These are phyloP conservation scores for Smutsia temminckii DNA, from an alignment of 2,797 vertebrate genomes.

Conservation along the genomic window DNA sequence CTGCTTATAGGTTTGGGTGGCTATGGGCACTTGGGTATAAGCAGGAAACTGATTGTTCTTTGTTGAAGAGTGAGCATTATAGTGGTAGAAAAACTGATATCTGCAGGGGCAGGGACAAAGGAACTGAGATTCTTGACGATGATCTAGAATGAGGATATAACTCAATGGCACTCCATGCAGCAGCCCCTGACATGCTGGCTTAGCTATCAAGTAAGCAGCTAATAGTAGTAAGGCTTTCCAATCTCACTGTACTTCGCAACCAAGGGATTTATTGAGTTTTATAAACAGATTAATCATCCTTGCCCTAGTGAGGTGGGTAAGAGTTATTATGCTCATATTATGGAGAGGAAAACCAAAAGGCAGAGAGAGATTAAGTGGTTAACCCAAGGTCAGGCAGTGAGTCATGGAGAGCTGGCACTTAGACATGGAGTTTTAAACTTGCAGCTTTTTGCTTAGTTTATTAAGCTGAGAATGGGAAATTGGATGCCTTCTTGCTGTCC, in stretches of 20 bases:
- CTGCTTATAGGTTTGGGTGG: neutral
- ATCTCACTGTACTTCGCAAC: constrained; percentile 25
- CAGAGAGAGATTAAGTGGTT: constrained; percentile 51
- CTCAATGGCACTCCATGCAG: neutral
- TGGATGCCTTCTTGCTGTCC: neutral
- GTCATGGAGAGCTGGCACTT: constrained; percentile 27
- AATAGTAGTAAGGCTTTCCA: constrained; percentile 61
- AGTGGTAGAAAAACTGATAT: neutral
- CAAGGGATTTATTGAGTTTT: constrained; percentile 68
- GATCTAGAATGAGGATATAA: neutral
- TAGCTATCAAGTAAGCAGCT: constrained; percentile 65
- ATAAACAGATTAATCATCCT: constrained; percentile 71
- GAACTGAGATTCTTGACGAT: constrained; percentile 22
- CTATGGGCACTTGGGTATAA: neutral
- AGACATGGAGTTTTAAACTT: constrained; percentile 25
- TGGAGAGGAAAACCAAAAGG: constrained; percentile 58
- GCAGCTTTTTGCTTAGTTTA: neutral
- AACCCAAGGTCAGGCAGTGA: constrained; percentile 58
- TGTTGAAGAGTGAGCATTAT: neutral
- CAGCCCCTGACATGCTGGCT: neutral
- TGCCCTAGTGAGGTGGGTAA: constrained; percentile 49
- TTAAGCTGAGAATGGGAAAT: neutral
- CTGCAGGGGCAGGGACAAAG: neutral
- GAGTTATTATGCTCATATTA: constrained; percentile 72
- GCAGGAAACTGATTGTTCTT: neutral